These are phyloP conservation scores for Salpingus planirostris DNA, from an alignment of 2,888 invertebrate genomes.

Conservation along the genomic window DNA sequence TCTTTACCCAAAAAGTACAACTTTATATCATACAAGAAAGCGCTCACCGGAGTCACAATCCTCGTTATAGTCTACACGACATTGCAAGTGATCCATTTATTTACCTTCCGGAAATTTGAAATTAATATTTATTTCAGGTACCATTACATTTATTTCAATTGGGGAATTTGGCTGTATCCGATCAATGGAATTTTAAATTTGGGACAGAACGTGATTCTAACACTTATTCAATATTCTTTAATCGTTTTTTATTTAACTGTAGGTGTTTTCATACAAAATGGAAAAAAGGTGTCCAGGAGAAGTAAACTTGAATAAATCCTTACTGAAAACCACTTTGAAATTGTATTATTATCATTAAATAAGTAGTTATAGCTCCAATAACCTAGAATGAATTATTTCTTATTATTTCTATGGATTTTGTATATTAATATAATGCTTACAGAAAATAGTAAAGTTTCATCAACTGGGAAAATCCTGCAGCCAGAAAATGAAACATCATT, in stretches of 20 bases:
- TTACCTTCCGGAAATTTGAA: background rate
- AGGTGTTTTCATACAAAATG: conserved; percentile 4
- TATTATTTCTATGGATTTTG: too few relatives aligned
- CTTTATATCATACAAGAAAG: background rate
- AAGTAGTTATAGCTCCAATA: too few relatives aligned
- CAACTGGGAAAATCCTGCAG: too few relatives aligned
- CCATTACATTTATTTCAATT: background rate
- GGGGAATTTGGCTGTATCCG: conserved; percentile 7
- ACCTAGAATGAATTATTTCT: too few relatives aligned
- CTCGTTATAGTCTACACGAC: conserved; percentile 1
- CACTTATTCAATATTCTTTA: background rate
- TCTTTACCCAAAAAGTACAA: background rate
- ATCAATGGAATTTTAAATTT: conserved; percentile 2
- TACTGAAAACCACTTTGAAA: too few relatives aligned
- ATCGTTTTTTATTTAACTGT: background rate
- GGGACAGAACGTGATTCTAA: conserved; percentile 1
- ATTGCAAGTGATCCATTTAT: conserved; percentile 1
- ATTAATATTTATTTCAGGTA: conserved; percentile 3
- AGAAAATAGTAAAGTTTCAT: too few relatives aligned
- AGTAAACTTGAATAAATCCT: too few relatives aligned
- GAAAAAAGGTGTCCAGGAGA: too few relatives aligned
- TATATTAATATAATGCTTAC: too few relatives aligned
- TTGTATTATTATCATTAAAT: too few relatives aligned
- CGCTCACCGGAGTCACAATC: background rate
- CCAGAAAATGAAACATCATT: too few relatives aligned